Percentiles rank a stretch among this genome's conserved stretches.
phyloP scores from a whole-genome alignment of 2,797 vertebrate genomes.

The Danio aesculapii region DNA sequence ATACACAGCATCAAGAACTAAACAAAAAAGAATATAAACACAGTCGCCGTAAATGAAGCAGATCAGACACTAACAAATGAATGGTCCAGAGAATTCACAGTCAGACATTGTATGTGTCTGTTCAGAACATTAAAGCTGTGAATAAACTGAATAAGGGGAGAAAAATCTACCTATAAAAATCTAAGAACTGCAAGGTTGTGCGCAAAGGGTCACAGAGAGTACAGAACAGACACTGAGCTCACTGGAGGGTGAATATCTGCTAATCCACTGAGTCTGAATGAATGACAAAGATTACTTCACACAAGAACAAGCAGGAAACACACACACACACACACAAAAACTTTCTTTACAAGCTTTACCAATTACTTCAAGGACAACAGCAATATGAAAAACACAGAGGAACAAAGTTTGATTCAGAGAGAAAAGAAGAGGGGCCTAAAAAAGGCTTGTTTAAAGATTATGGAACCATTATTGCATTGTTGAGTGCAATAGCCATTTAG shows the following conservation, averaged over 20 bases:
- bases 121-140: not conserved
- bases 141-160: not conserved
- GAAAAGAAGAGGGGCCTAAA: not conserved
- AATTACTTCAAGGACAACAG: slow-evolving; percentile 11
- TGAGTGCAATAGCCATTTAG: too few relatives aligned
- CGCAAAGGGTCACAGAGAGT: slow-evolving; percentile 8
- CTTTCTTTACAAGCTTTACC: slow-evolving; percentile 9
- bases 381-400: slow-evolving; percentile 6
- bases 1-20: not conserved
- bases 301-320: slow-evolving; percentile 38
- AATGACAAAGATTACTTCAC: slow-evolving; percentile 38
- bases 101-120: not conserved
- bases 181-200: slow-evolving; percentile 2
- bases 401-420: not conserved
- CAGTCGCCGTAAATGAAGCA: not conserved
- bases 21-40: not conserved
- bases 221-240: slow-evolving; percentile 13
- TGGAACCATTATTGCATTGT: not conserved
- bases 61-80: not conserved
- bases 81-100: not conserved
- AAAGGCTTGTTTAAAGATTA: not conserved
- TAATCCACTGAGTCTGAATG: slow-evolving; percentile 27
- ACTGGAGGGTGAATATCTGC: slow-evolving; percentile 21
- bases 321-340: not conserved
- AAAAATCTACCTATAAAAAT: not conserved